A percentile compares a stretch with the other conserved stretches of the same genome.
Evolutionary conservation across 2,797 vertebrate species (phyloP).

Genomic region (Pseudocheirus occidentalis): DNA sequence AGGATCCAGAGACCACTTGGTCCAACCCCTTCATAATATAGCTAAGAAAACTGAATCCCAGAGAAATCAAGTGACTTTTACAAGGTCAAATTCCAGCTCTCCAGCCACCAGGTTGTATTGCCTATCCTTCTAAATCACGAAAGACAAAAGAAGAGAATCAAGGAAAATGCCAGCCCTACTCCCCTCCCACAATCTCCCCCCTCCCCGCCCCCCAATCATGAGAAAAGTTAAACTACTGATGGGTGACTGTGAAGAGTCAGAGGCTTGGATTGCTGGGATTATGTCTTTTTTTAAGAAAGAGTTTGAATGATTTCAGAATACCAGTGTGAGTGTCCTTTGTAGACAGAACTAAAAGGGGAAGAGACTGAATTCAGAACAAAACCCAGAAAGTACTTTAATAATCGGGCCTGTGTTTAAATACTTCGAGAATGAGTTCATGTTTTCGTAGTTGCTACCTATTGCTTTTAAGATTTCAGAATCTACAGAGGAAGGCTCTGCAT

Average conservation of each 20-base stretch:
- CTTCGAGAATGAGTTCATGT: background rate
- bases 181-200: background rate
- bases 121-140: background rate
- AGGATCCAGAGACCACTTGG: background rate
- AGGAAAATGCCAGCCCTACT: background rate
- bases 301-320: slow-evolving; percentile 13
- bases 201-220: background rate
- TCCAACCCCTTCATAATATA: background rate
- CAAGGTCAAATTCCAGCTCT: background rate
- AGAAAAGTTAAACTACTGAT: background rate
- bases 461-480: slow-evolving; percentile 23
- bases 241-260: background rate
- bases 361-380: background rate
- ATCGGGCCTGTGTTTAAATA: slow-evolving; percentile 16
- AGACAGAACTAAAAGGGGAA: slow-evolving; percentile 4
- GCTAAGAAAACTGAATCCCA: background rate
- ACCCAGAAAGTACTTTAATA: background rate
- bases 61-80: background rate
- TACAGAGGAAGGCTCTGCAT: background rate
- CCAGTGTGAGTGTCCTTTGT: background rate
- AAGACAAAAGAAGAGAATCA: slow-evolving; percentile 27
- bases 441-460: background rate
- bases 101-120: background rate
- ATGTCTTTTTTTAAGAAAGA: background rate
- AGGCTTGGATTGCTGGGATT: background rate